phyloP scores from a whole-genome alignment of 1,140 invertebrate species.

The Frieseomelitta varia region DNA sequence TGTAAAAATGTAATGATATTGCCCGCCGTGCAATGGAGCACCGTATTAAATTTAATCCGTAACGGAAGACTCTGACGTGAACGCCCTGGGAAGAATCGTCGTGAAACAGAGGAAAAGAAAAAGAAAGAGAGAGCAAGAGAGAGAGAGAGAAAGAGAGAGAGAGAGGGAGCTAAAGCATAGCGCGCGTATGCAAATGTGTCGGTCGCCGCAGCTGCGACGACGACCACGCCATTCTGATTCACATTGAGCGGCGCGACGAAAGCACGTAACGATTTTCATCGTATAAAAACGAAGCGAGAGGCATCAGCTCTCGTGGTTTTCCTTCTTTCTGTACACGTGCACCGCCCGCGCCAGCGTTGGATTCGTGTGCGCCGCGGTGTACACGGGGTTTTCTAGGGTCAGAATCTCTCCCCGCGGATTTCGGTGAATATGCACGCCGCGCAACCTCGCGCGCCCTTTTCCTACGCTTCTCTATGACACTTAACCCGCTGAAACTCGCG shows the following conservation, averaged over 20 bases:
- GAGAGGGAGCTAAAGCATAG: slow-evolving; percentile 41
- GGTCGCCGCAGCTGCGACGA: slow-evolving; percentile 42
- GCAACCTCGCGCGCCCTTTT: no score
- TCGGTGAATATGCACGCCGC: slow-evolving; percentile 24
- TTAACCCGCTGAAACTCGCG: slow-evolving; percentile 13
- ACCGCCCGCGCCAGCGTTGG: background rate
- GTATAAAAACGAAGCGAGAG: slow-evolving; percentile 46
- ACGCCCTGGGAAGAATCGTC: slow-evolving; percentile 6
- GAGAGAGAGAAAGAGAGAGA: background rate
- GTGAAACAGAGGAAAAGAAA: background rate
- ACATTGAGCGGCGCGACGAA: slow-evolving; percentile 26
- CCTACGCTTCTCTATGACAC: slow-evolving; percentile 11
- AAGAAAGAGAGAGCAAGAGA: no score
- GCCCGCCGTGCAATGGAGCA: slow-evolving; percentile 3
- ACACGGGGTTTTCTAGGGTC: background rate
- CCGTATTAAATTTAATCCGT: slow-evolving; percentile 59
- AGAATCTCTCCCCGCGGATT: background rate
- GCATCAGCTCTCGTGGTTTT: background rate
- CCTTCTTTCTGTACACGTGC: background rate
- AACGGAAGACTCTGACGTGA: slow-evolving; percentile 38
- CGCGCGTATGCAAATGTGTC: slow-evolving; percentile 53
- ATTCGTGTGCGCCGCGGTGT: background rate
- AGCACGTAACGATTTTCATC: slow-evolving; percentile 57
- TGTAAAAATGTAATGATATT: slow-evolving; percentile 40
- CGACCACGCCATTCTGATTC: slow-evolving; percentile 39